Evolutionary conservation across 2,113 vertebrate species (phyloP).

Genomic region (Grammomys dolichurus): DNA sequence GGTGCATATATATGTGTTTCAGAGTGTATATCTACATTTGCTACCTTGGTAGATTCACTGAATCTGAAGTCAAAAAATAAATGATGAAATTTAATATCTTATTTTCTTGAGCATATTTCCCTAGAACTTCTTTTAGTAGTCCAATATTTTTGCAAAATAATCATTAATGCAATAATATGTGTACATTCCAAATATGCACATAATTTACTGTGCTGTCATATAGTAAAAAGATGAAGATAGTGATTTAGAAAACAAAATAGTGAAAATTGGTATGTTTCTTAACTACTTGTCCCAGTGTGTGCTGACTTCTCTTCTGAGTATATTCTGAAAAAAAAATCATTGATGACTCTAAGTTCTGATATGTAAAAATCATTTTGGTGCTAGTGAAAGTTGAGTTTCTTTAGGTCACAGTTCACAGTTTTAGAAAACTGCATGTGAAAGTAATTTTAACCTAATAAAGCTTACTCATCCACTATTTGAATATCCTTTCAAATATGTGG

Average conservation of each 20-base stretch:
- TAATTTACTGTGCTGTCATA: background rate
- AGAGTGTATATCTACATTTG: background rate
- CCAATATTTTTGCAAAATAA: background rate
- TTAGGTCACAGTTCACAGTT: background rate
- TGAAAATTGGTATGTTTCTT: background rate
- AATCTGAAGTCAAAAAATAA: background rate
- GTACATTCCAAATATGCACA: background rate
- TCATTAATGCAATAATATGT: background rate
- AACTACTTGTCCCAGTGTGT: background rate
- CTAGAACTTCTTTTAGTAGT: background rate
- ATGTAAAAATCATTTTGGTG: background rate
- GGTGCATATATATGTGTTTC: no score
- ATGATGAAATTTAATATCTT: background rate
- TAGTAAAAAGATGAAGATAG: background rate
- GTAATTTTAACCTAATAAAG: background rate
- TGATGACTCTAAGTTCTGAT: background rate
- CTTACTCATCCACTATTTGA: background rate
- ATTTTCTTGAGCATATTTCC: accelerated
- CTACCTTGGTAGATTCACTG: background rate
- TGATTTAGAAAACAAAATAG: background rate
- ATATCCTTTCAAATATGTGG: background rate
- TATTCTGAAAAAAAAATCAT: background rate
- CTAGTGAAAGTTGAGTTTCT: background rate
- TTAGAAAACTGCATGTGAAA: background rate
- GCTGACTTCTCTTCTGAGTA: background rate